phyloP scores from a whole-genome alignment of 2,888 invertebrate species.

The Lasioglossum zephyrum region DNA sequence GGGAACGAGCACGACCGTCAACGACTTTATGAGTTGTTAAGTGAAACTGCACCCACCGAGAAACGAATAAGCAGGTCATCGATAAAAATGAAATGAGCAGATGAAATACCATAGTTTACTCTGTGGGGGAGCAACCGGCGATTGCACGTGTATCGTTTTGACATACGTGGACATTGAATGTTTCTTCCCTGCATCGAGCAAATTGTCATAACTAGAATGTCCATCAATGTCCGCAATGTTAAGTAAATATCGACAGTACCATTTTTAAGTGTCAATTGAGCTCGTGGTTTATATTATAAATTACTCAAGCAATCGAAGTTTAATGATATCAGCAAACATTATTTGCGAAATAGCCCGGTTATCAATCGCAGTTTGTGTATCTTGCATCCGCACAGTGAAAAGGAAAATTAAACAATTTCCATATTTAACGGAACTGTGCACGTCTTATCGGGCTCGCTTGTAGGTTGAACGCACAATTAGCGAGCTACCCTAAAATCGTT shows the following conservation, averaged over 20 bases:
- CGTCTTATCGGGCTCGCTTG: conserved; percentile 14
- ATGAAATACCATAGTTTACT: conserved; percentile 71
- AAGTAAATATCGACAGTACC: not conserved
- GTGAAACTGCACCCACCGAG: conserved; percentile 68
- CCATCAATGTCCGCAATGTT: too few species aligned
- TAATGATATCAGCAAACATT: not conserved
- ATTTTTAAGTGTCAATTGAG: not conserved
- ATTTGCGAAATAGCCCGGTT: not conserved
- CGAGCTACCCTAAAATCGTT: conserved; percentile 14
- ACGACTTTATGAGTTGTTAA: conserved; percentile 81
- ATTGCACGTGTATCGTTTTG: conserved; percentile 47
- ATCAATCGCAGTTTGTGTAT: not conserved
- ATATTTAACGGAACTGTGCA: not conserved
- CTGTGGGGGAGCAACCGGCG: conserved; percentile 68
- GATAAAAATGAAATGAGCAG: conserved; percentile 78
- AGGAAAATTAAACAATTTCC: not conserved
- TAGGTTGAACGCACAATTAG: conserved; percentile 12
- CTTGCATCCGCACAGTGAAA: not conserved
- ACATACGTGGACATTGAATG: not conserved
- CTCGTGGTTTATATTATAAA: not conserved
- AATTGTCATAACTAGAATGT: not conserved
- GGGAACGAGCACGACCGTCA: conserved; percentile 54
- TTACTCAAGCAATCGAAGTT: not conserved
- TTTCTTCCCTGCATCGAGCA: conserved; percentile 8
- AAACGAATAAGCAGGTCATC: conserved; percentile 70